Base-by-base conservation (phyloP, 1,140 invertebrate genomes). In the Drosophila malerkotliana region DNA sequence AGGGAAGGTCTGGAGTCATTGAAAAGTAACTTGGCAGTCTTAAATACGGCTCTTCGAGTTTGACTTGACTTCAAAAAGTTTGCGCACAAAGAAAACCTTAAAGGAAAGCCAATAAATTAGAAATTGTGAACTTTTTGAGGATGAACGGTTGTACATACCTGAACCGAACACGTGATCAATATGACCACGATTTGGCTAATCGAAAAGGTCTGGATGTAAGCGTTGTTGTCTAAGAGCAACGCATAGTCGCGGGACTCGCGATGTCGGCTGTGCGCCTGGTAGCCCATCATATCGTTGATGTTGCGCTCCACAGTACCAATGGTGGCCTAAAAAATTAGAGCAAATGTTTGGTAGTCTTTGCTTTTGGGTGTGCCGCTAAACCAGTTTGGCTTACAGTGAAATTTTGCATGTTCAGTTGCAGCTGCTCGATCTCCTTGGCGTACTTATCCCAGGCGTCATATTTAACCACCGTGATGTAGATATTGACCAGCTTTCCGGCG, bases 371-470 rank as follows among this genome's bases (percentile, higher is more conserved):
- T 0, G 56, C 3, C 34, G 3, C 5, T 18, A 72, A 71, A 71
- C 68, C 66, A 52, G 68, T 72, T 57, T 74, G 0, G 12, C 93
- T 94, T 92, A 96, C 96, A 21, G 98, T 98, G 90, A 98, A 98
- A 92, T 98, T 98, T 60, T 95, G 94, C 53, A 98, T 97, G 75
- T 97, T 96, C 67, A 98, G 92, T 88, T 98, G 96, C 55, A 98
- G 88, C 39, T 97, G 95, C 90, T 98, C 96, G 4, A 99, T 93
- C 93, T 99, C 98, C 90, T 97, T 95, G 0, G 96, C 94, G 83
- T 97, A 98, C 88, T 96, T 95, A 74, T 98, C 96, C 98, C 98
- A 99, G 90, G 98, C 95, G 90, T 98, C 97, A 81, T 98, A 97
- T 93, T 96, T 95, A 34, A 98, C 98, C 0, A 98, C 97, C 1